Conservation (phyloP, 1,140 invertebrate genomes). For the Fopius arisanus region DNA sequence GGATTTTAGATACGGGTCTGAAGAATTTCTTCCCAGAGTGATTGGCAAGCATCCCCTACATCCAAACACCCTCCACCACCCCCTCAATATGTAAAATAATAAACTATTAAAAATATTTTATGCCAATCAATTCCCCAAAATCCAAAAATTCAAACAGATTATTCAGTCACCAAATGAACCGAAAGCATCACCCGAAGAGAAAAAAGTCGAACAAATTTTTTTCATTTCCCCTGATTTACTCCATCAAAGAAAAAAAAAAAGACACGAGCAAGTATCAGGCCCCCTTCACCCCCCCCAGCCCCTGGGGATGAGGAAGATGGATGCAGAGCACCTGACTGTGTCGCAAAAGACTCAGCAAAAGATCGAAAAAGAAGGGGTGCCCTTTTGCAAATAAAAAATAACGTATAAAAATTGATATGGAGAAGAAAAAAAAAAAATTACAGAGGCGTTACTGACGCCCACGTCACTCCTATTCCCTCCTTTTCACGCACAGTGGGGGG, state of each 20-base stretch:
- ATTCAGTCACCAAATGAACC: too few species aligned
- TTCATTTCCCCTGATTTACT: slow-evolving; percentile 18
- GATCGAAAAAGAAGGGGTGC: slow-evolving; percentile 19
- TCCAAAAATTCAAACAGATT: too few species aligned
- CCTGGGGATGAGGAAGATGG: slow-evolving; percentile 28
- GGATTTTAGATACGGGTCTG: background rate
- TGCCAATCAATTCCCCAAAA: too few species aligned
- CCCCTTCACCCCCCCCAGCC: background rate
- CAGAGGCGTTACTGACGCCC: slow-evolving; percentile 61
- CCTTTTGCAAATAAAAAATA: slow-evolving; percentile 39
- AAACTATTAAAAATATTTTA: too few species aligned
- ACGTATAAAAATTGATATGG: slow-evolving; percentile 40
- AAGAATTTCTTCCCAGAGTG: slow-evolving; percentile 43
- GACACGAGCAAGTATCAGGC: background rate
- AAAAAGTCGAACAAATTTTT: slow-evolving; percentile 5
- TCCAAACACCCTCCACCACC: too few species aligned
- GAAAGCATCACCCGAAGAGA: background rate
- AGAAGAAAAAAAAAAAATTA: slow-evolving; percentile 36
- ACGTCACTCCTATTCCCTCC: slow-evolving; percentile 44
- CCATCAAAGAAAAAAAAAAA: background rate
- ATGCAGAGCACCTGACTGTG: slow-evolving; percentile 28
- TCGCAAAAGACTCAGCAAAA: slow-evolving; percentile 8
- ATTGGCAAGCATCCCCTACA: slow-evolving; percentile 52
- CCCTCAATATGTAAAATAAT: too few species aligned
- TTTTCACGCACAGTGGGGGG: slow-evolving; percentile 36